Evolutionary conservation across 2,888 invertebrate species (phyloP), one percentile per base, ranked within the genome.

Genomic region (Apamea epomidion): DNA sequence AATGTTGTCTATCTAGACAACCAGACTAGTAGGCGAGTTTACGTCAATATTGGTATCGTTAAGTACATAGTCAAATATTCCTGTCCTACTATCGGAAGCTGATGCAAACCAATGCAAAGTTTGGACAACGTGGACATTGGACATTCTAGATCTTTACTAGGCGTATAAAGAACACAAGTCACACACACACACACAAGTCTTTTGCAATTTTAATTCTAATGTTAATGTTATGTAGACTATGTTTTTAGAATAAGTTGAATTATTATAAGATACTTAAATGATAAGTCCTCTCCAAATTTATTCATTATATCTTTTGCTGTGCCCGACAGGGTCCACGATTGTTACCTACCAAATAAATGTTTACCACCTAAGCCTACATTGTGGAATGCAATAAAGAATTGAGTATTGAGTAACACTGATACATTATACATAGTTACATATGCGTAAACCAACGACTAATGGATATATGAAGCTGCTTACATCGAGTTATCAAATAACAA

Each of bases 41-140:
- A 58, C 32, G 42, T 84, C 18, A 60, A 83, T 37, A 80, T 54
- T 68, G 37, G 32, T 80, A 79, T 84, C 84, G 29, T 82, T 80
- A 37, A 6, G 64, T 12, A 83, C 70, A 67, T 51, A 68, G 25
- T 72, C 54, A 62, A 78, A 84, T 82, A 84, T 72, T 82, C 62
- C 84, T 72, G 48, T 10, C 1, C 12, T 21, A 25, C 58, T 80
- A 84, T 72, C 54, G 16, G 25, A 45, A 51, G 21, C 29, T n/a
- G 74, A 25, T 65, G 51, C 16, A 65, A 64, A 69, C 7, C 7
- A 69, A 81, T 72, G 81, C 70, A 71, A 62, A 62, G 51, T 75
- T 81, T 62, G 16, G 21, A 62, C 62, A 3, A 54, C 68, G 75
- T 75, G 76, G 45, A 85, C 68, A 72, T 68, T 72, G 71, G 67